Percentiles rank a stretch among this genome's conserved stretches.
Evolutionary conservation across 2,797 vertebrate species (phyloP).

Genomic region (Nasua narica): DNA sequence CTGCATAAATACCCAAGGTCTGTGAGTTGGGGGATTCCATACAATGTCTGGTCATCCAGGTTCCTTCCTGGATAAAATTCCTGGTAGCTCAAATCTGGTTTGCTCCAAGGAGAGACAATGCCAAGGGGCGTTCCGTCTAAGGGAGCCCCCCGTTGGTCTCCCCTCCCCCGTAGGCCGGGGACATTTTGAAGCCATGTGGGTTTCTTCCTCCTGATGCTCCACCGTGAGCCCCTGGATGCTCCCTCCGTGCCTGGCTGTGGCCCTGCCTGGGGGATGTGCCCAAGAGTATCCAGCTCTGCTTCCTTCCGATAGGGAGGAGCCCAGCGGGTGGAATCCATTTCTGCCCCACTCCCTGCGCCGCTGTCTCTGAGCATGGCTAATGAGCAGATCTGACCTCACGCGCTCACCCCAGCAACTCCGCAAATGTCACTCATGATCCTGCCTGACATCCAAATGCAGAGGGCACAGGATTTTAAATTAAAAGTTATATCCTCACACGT

Average conservation of each 20-base stretch:
- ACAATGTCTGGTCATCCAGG: background rate
- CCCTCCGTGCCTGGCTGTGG: background rate
- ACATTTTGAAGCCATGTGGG: background rate
- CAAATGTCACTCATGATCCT: constrained; percentile 58
- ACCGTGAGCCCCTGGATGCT: fast-evolving
- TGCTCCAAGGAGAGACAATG: background rate
- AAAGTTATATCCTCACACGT: constrained; percentile 39
- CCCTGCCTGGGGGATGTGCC: background rate
- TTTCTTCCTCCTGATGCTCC: background rate
- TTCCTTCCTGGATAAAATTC: background rate
- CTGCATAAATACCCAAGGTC: background rate
- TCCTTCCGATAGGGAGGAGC: background rate
- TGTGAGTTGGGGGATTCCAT: background rate
- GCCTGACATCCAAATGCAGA: constrained; percentile 16
- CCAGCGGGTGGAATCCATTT: fast-evolving
- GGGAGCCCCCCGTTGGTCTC: background rate
- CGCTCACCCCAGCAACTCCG: background rate
- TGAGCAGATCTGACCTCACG: constrained; percentile 18
- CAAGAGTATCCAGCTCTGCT: background rate
- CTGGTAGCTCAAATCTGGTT: background rate
- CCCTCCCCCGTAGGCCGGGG: background rate
- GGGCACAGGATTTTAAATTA: constrained; percentile 54
- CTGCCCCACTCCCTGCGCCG: fast-evolving
- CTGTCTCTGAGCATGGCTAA: constrained; percentile 42
- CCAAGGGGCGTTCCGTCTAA: background rate